Percentiles rank a stretch among this genome's conserved stretches.
phyloP scores from a whole-genome alignment of 2,113 vertebrate species.

The Leptobrachium leishanense region DNA sequence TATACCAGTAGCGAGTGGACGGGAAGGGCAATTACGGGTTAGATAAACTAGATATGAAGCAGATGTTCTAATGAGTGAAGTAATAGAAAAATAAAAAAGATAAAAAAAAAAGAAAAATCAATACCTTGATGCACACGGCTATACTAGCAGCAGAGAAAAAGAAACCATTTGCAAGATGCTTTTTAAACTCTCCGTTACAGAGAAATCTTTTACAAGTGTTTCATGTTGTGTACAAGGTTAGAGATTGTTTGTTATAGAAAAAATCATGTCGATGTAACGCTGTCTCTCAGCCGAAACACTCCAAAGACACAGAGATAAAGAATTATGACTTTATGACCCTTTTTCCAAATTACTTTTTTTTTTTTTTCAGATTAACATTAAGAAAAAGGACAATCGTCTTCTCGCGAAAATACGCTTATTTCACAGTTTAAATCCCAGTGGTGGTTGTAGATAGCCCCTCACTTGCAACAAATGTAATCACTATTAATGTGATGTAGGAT shows the following conservation, averaged over 20 bases:
- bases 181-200: conserved; percentile 22
- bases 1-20: conserved; percentile 19
- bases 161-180: conserved; percentile 29
- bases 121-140: conserved; percentile 35
- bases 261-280: background rate
- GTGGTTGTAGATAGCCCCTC: too few species aligned
- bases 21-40: conserved; percentile 18
- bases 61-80: conserved; percentile 40
- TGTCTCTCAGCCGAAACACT: background rate
- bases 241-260: conserved; percentile 1
- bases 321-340: conserved; percentile 19
- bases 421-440: too few species aligned
- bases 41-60: conserved; percentile 31
- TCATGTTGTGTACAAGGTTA: conserved; percentile 9
- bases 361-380: background rate
- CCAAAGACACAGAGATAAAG: background rate
- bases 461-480: too few species aligned
- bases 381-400: background rate
- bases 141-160: conserved; percentile 24
- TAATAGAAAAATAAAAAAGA: conserved; percentile 26
- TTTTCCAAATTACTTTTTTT: background rate
- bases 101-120: conserved; percentile 29
- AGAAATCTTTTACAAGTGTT: conserved; percentile 23
- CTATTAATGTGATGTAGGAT: too few species aligned
- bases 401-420: too few species aligned